phyloP scores from a whole-genome alignment of 2,797 vertebrate species.

The Xerus rutilus region DNA sequence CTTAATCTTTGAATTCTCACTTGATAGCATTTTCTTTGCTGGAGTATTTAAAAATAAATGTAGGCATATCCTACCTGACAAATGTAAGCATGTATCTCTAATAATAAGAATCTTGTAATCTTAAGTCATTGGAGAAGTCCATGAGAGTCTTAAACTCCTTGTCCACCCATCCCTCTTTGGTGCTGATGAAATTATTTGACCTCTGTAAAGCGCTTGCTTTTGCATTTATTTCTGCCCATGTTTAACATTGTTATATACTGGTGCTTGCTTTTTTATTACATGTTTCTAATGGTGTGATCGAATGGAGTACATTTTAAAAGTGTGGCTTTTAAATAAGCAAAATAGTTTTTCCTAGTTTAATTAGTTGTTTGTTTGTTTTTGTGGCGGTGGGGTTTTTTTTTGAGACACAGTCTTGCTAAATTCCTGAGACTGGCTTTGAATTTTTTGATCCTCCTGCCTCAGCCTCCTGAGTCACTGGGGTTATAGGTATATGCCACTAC shows the following conservation, averaged over 20 bases:
- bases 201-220: constrained; percentile 26
- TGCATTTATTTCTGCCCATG: background rate
- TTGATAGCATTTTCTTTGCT: constrained; percentile 20
- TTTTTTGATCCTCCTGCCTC: too few species aligned
- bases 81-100: background rate
- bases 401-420: too few species aligned
- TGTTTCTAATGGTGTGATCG: background rate
- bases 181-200: constrained; percentile 10
- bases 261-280: constrained; percentile 9
- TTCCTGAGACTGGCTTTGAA: too few species aligned
- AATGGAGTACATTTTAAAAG: constrained; percentile 29
- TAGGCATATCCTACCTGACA: background rate
- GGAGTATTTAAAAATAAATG: constrained; percentile 23
- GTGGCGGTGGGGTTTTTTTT: too few species aligned
- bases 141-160: background rate
- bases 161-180: background rate
- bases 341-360: background rate
- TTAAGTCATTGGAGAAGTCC: background rate
- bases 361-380: background rate
- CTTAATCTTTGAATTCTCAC: background rate
- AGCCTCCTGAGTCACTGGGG: too few species aligned
- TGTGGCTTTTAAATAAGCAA: constrained; percentile 19
- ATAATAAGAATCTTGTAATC: constrained; percentile 14
- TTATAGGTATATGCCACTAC: too few species aligned
- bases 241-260: constrained; percentile 17